Base-by-base conservation (phyloP, 2,113 vertebrate species). In the Calcarius ornatus region DNA sequence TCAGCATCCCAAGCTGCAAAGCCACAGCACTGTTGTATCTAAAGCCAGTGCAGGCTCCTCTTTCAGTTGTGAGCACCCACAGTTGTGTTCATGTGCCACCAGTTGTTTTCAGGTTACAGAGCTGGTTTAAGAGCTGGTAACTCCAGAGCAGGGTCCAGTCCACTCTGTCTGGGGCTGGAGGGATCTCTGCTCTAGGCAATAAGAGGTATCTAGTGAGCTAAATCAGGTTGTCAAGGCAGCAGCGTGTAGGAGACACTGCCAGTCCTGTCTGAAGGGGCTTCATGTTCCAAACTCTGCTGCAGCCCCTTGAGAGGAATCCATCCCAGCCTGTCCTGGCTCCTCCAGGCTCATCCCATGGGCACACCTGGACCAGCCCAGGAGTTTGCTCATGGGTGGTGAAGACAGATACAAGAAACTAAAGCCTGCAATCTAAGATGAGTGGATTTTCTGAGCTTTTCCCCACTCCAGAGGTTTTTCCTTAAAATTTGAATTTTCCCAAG, bases 1-100 rank as follows among this genome's bases (percentile, higher is more conserved):
- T 79, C 48, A 95, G 80, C 86, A 86, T 86, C 95, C 90, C 86
- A 90, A 86, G 56, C 2, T 75, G 53, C 57, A 72, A 68, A 88
- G 45, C 48, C 65, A 0, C 69, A 73, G 6, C 65, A 0, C 69
- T 77, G 6, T 10, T 70, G 13, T 42, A 12, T 57, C 59, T 40
- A 63, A 35, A 43, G n/a, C 15, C 30, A 16, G 35, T 9, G 5
- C 20, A 15, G 69, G 56, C 60, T 88, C 51, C 24, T 50, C 35
- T 76, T n/a, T 12, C 22, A 5, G 11, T 2, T 23, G n/a, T 16
- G 38, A 68, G 16, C 23, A 37, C 14, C 24, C 71, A 22, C 35
- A 1, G 1, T n/a, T 61, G 43, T 68, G 50, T 51, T 77, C 42
- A 23, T 0, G 1, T 72, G 45, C 75, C 61, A 27, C n/a, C 6